Conservation (phyloP, 2,113 vertebrate species). For the Myotis yumanensis region DNA sequence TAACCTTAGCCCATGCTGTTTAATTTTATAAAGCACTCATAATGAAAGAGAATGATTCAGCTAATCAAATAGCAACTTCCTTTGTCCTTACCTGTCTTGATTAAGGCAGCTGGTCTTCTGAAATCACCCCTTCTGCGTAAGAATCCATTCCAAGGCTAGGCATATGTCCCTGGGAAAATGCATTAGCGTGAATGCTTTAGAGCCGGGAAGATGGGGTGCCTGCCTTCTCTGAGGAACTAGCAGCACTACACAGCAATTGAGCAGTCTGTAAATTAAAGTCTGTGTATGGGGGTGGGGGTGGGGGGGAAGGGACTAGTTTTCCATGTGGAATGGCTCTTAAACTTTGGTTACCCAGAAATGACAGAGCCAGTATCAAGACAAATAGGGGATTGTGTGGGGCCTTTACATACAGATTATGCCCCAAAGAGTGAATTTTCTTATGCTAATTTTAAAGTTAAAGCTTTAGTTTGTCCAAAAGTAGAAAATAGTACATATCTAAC, state of each 20-base stretch:
- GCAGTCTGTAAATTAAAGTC: not conserved
- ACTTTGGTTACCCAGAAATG: not conserved
- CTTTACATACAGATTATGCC: not conserved
- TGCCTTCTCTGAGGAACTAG: not conserved
- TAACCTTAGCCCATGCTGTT: not conserved
- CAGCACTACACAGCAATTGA: not conserved
- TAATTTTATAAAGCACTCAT: conserved; percentile 57
- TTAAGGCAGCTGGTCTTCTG: conserved; percentile 49
- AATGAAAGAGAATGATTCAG: conserved; percentile 73
- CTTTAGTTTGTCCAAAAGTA: not conserved
- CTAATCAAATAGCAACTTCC: conserved; percentile 61
- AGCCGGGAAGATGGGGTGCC: not conserved
- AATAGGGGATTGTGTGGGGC: not conserved
- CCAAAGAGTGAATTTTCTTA: not conserved
- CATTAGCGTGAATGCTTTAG: conserved; percentile 2
- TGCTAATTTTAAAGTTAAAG: not conserved
- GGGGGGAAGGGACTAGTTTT: not conserved
- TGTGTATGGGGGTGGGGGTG: not conserved
- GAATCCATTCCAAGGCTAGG: not conserved
- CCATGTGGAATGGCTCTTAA: not conserved
- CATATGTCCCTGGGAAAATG: not conserved
- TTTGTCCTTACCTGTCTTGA: conserved; percentile 53
- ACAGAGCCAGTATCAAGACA: not conserved
- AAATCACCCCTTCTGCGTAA: not conserved
- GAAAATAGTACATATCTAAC: not conserved